A percentile compares a stretch with the other conserved stretches of the same genome.
Evolutionary conservation across 2,113 vertebrate genomes (phyloP).

Genomic region (Silurus asotus): DNA sequence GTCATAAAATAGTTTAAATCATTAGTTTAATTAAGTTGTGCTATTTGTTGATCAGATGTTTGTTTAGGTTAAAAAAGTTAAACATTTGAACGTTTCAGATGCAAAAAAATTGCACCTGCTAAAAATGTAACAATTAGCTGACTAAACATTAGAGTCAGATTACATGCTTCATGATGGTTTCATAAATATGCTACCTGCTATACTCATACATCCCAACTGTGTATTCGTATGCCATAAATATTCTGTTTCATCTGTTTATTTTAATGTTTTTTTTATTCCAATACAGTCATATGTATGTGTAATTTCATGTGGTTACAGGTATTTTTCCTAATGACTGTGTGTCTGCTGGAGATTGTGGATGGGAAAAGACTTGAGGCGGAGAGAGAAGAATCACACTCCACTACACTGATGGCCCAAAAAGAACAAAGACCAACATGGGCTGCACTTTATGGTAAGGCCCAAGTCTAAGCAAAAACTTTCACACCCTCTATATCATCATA

Average conservation of each 20-base stretch:
- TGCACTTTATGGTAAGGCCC: conserved; percentile 37
- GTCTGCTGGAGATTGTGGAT: conserved; percentile 59
- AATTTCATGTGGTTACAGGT: conserved; percentile 51
- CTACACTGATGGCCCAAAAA: conserved; percentile 38
- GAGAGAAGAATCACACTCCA: conserved; percentile 46
- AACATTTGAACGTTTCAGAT: too few relatives aligned
- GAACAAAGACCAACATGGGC: conserved; percentile 42
- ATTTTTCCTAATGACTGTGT: conserved; percentile 61
- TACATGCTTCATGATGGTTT: background rate
- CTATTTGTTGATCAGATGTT: background rate
- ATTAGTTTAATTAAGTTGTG: background rate
- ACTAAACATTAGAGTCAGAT: too few relatives aligned
- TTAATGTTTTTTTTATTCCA: background rate
- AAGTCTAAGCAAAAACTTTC: background rate
- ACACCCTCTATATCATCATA: background rate
- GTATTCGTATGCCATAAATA: background rate
- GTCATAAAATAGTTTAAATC: background rate
- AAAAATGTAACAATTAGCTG: too few relatives aligned
- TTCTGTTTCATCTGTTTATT: background rate
- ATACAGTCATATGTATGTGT: background rate
- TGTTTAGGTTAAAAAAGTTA: background rate
- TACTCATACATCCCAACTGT: background rate
- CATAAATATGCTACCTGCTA: background rate
- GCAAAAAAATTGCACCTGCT: too few relatives aligned
- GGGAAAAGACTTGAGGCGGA: conserved; percentile 59